Conservation (phyloP, 2,888 invertebrate genomes). For the Amaurobius ferox region DNA sequence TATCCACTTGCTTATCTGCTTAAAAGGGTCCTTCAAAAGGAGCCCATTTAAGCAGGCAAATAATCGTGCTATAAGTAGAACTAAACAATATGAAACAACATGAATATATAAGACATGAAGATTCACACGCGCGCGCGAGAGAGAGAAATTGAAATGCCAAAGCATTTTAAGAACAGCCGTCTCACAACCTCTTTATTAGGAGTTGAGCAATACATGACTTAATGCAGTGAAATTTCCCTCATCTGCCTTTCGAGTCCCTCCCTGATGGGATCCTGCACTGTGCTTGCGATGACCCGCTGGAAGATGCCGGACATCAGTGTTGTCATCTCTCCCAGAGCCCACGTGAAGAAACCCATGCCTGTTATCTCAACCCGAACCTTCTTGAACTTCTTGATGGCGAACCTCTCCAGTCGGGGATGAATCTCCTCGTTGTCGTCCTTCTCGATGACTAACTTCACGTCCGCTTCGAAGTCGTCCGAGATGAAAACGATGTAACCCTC, state of each 20-base stretch:
- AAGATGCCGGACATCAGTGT: constrained; percentile 61
- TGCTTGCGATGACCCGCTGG: constrained; percentile 36
- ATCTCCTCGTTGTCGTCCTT: neutral
- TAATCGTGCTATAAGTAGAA: too few species aligned
- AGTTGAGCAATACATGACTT: neutral
- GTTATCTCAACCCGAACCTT: constrained; percentile 49
- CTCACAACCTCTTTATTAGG: too few species aligned
- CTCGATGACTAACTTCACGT: constrained; percentile 17
- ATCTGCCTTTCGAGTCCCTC: constrained; percentile 47
- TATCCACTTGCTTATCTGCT: too few species aligned
- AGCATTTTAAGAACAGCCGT: too few species aligned
- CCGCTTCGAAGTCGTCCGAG: constrained; percentile 52
- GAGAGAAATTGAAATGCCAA: too few species aligned
- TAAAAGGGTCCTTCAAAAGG: too few species aligned
- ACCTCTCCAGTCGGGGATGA: constrained; percentile 37
- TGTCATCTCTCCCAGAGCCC: constrained; percentile 55
- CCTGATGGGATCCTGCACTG: constrained; percentile 34
- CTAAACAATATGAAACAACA: too few species aligned
- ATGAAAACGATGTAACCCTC: constrained; percentile 60
- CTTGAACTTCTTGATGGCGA: constrained; percentile 51
- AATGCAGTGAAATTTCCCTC: constrained; percentile 39
- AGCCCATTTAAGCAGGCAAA: too few species aligned
- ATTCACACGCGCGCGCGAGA: too few species aligned
- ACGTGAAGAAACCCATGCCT: constrained; percentile 46
- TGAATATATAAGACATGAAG: too few species aligned